Conservation (phyloP, 2,113 vertebrate species). For the Myiagra hebetior region DNA sequence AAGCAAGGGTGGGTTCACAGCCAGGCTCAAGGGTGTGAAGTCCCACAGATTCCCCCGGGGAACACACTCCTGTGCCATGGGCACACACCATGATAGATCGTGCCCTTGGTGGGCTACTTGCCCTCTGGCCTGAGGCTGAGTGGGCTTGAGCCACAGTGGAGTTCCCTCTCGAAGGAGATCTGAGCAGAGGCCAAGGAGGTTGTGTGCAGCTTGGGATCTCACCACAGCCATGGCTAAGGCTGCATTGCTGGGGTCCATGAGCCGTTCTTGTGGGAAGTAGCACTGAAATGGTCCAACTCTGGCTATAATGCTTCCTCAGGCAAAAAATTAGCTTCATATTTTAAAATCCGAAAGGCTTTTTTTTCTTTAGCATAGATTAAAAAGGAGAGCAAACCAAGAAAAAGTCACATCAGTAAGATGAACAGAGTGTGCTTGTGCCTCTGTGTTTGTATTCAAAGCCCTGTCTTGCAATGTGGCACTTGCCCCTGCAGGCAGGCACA, state of each 20-base stretch:
- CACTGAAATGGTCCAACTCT: background rate
- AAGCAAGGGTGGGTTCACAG: background rate
- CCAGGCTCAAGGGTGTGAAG: background rate
- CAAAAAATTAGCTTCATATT: background rate
- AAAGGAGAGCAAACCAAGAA: background rate
- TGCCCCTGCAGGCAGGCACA: constrained; percentile 33
- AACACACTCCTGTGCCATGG: accelerated
- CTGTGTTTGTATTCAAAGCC: background rate
- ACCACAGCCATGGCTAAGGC: background rate
- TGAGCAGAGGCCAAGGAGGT: background rate
- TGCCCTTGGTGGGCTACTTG: background rate
- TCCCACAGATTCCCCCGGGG: accelerated
- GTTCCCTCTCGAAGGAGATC: background rate
- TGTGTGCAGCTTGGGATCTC: background rate
- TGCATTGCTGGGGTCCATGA: background rate
- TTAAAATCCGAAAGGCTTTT: background rate
- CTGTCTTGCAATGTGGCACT: background rate
- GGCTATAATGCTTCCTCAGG: background rate
- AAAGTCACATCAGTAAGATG: background rate
- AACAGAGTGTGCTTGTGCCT: background rate
- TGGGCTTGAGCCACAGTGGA: background rate
- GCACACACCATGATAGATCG: accelerated
- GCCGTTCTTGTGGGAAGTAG: background rate
- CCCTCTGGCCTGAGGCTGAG: background rate
- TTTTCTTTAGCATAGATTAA: background rate